A percentile compares a stretch with the other conserved stretches of the same genome.
Evolutionary conservation across 2,888 invertebrate genomes (phyloP).

Genomic region (Tenthredo distinguenda): DNA sequence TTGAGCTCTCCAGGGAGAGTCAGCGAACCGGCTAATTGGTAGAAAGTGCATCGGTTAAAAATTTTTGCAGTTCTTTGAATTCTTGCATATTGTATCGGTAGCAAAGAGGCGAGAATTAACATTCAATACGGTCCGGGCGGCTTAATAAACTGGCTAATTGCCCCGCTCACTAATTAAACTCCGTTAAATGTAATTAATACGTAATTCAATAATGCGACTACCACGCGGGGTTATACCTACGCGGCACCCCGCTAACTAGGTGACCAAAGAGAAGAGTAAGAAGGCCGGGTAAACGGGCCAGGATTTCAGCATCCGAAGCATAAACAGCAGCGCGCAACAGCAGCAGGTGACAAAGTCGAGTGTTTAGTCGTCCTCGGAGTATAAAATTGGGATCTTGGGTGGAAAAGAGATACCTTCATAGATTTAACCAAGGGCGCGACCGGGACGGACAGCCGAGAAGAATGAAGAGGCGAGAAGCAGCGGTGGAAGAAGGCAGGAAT

Average conservation of each 20-base stretch:
- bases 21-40: conserved; percentile 49
- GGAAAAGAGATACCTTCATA: conserved; percentile 49
- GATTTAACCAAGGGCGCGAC: conserved; percentile 56
- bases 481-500: conserved; percentile 73
- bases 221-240: background rate
- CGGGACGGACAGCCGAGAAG: conserved; percentile 67
- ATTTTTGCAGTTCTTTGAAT: conserved; percentile 21
- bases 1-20: conserved; percentile 24
- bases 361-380: conserved; percentile 65
- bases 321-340: conserved; percentile 21
- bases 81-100: conserved; percentile 35
- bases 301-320: background rate
- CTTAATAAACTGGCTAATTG: conserved; percentile 16
- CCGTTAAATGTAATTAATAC: conserved; percentile 25
- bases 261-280: background rate
- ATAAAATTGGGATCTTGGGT: conserved; percentile 66
- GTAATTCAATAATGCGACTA: conserved; percentile 24
- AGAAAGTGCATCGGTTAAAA: conserved; percentile 30
- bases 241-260: background rate
- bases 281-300: background rate
- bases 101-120: background rate
- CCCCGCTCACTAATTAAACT: conserved; percentile 16
- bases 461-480: conserved; percentile 68
- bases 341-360: conserved; percentile 72
- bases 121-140: background rate